Evolutionary conservation across 2,888 invertebrate species (phyloP).

Genomic region (Platypus cylindrus): DNA sequence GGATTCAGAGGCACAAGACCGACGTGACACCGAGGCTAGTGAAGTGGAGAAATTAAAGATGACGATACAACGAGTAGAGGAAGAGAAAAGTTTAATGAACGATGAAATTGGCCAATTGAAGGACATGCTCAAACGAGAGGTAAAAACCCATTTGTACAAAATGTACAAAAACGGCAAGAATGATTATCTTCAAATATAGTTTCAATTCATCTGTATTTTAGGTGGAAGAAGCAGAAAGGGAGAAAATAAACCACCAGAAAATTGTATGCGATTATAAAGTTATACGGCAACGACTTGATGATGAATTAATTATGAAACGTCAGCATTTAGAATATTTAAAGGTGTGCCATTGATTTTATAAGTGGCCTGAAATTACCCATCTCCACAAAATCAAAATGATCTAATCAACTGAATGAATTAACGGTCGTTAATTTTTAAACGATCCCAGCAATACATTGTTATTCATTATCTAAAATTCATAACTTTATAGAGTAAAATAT

Average conservation of each 20-base stretch:
- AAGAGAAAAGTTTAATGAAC: conserved; percentile 39
- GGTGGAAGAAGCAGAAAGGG: conserved; percentile 56
- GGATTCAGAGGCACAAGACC: conserved; percentile 46
- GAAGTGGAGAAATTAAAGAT: conserved; percentile 37
- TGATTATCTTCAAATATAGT: background rate
- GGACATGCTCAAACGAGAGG: conserved; percentile 63
- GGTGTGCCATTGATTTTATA: too few species aligned
- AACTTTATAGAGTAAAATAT: conserved; percentile 42
- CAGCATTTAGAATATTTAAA: conserved; percentile 49
- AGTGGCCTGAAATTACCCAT: too few species aligned
- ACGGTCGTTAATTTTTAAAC: conserved; percentile 13
- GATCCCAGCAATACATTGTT: too few species aligned
- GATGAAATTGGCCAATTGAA: conserved; percentile 48
- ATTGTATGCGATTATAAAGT: conserved; percentile 89
- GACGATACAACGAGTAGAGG: conserved; percentile 55
- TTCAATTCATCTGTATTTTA: conserved; percentile 25
- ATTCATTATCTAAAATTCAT: too few species aligned
- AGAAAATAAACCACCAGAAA: conserved; percentile 58
- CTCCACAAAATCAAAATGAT: background rate
- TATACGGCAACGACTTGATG: conserved; percentile 78
- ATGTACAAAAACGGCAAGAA: too few species aligned
- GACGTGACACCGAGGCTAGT: conserved; percentile 43
- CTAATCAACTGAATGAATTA: background rate
- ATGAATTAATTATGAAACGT: conserved; percentile 56
- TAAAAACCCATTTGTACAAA: conserved; percentile 3